phyloP scores from a whole-genome alignment of 2,113 vertebrate genomes.

The Alligator mississippiensis region DNA sequence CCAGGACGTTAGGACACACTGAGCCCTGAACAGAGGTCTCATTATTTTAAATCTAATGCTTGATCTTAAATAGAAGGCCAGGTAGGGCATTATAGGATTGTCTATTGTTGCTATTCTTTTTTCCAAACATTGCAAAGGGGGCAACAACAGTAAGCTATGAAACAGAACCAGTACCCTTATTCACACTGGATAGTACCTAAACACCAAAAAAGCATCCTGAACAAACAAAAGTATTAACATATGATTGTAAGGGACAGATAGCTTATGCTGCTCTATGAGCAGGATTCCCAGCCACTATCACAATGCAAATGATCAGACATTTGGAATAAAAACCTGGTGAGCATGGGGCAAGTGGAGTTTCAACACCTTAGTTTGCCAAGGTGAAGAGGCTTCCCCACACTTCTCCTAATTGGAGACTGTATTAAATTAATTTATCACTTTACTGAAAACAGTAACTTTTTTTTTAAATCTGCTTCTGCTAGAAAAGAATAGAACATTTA shows the following conservation, averaged over 20 bases:
- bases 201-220: neutral
- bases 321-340: too few relatives aligned
- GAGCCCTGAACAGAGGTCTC: conserved; percentile 7
- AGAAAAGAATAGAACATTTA: too few relatives aligned
- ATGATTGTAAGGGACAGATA: too few relatives aligned
- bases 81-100: neutral
- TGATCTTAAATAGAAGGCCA: conserved; percentile 17
- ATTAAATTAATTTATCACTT: neutral
- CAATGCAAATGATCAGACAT: too few relatives aligned
- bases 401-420: too few relatives aligned
- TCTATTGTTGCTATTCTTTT: neutral
- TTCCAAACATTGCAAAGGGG: neutral
- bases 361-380: too few relatives aligned
- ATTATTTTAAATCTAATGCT: neutral
- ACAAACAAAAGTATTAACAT: too few relatives aligned
- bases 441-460: neutral
- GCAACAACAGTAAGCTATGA: neutral
- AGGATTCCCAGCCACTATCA: too few relatives aligned
- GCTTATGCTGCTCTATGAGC: too few relatives aligned
- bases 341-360: too few relatives aligned
- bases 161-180: neutral
- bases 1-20: neutral
- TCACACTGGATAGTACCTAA: neutral
- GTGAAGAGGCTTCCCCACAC: too few relatives aligned
- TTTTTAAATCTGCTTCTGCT: neutral